phyloP scores from a whole-genome alignment of 2,888 invertebrate species.

The Caenorhabditis afra region DNA sequence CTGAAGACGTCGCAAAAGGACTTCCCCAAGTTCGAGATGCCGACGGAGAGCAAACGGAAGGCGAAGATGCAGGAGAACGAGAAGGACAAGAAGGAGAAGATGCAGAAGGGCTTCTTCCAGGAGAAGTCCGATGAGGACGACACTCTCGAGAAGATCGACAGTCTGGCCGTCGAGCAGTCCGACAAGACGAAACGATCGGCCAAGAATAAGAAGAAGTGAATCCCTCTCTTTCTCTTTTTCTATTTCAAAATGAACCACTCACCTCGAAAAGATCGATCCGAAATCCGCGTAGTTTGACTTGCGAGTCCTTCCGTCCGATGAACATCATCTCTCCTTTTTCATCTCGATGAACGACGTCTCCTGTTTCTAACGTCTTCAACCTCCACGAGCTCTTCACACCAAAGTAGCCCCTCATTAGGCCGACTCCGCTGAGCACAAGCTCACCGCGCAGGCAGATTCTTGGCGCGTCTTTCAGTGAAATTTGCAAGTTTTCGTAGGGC shows the following conservation, averaged over 20 bases:
- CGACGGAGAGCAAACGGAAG: conserved; percentile 55
- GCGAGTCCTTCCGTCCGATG: conserved; percentile 68
- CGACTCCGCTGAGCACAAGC: conserved; percentile 30
- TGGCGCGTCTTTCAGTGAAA: not conserved
- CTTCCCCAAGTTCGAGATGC: conserved; percentile 54
- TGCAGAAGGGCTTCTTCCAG: conserved; percentile 65
- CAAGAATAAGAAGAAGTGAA: conserved; percentile 26
- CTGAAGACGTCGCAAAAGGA: conserved; percentile 24
- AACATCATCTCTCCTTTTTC: conserved; percentile 49
- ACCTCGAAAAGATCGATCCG: conserved; percentile 72
- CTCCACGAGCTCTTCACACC: conserved; percentile 1
- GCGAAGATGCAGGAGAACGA: conserved; percentile 50
- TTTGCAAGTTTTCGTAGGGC: conserved; percentile 35
- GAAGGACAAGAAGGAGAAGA: conserved; percentile 59
- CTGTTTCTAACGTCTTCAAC: conserved; percentile 7
- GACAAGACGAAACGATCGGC: conserved; percentile 51
- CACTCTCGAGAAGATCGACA: conserved; percentile 59
- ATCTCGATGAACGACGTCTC: conserved; percentile 16
- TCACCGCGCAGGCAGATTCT: conserved; percentile 13
- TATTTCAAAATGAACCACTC: too few relatives aligned
- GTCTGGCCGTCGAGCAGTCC: conserved; percentile 56
- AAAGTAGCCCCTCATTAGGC: conserved; percentile 57
- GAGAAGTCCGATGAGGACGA: conserved; percentile 66
- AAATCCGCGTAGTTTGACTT: conserved; percentile 72
- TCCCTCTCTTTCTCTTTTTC: too few relatives aligned